These are phyloP conservation scores for Champsocephalus esox DNA, from an alignment of 2,797 vertebrate species.

Conservation along the genomic window DNA sequence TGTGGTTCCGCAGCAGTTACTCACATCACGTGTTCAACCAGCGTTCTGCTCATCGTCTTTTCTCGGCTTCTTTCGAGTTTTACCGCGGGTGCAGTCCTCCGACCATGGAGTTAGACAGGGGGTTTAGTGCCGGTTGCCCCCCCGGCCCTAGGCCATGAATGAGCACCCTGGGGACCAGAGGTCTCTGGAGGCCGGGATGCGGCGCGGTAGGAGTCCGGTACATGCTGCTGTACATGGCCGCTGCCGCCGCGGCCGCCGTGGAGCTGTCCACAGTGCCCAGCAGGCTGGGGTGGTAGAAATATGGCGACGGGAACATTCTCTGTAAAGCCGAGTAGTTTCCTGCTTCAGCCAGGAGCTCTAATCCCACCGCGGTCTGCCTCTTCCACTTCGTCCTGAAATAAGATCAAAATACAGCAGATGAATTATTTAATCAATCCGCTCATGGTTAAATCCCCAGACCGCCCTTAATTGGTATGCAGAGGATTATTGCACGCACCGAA, in stretches of 20 bases:
- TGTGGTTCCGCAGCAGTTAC: constrained; percentile 83
- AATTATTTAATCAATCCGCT: constrained; percentile 79
- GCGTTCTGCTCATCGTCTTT: constrained; percentile 62
- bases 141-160: constrained; percentile 97
- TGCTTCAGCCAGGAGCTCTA: constrained; percentile 90
- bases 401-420: constrained; percentile 80
- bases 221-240: constrained; percentile 99
- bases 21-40: constrained; percentile 73
- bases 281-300: constrained; percentile 96
- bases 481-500: constrained; percentile 70
- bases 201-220: constrained; percentile 97
- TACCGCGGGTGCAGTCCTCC: constrained; percentile 94
- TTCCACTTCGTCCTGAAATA: constrained; percentile 94
- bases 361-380: constrained; percentile 92
- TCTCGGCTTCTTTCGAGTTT: constrained; percentile 54
- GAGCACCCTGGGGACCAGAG: constrained; percentile 95
- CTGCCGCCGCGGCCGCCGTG: constrained; percentile 95
- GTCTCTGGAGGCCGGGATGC: constrained; percentile 95
- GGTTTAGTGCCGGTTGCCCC: constrained; percentile 95
- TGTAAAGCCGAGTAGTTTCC: constrained; percentile 92
- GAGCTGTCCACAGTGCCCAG: constrained; percentile 96
- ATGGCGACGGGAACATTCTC: constrained; percentile 94
- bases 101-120: constrained; percentile 90
- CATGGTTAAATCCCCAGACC: constrained; percentile 70
- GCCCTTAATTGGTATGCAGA: constrained; percentile 73